Percentiles rank a stretch among this genome's conserved stretches.
Evolutionary conservation across 2,797 vertebrate genomes (phyloP).

Genomic region (Acridotheres tristis): DNA sequence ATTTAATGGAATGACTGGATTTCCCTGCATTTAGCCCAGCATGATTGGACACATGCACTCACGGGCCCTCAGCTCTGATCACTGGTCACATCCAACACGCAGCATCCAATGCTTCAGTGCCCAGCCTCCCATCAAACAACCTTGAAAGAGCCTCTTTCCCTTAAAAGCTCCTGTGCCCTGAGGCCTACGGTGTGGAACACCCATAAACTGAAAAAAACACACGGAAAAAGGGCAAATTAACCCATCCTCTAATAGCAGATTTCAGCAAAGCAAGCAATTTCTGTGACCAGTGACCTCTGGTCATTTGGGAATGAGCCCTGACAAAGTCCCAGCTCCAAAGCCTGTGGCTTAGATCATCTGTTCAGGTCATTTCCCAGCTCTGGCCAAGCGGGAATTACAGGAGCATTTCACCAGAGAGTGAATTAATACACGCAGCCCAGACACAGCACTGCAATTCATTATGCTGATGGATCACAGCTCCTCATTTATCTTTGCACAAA

Average conservation of each 20-base stretch:
- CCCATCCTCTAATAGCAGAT: background rate
- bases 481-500: background rate
- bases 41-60: background rate
- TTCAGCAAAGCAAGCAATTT: slow-evolving; percentile 28
- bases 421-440: background rate
- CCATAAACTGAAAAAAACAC: background rate
- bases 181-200: fast-evolving
- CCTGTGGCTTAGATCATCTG: background rate
- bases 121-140: background rate
- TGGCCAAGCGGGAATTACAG: background rate
- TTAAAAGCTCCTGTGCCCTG: background rate
- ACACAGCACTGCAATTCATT: background rate
- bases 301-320: background rate
- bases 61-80: background rate
- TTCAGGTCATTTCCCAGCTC: slow-evolving; percentile 10
- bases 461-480: background rate
- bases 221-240: background rate
- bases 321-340: background rate
- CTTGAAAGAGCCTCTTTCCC: background rate
- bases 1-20: background rate
- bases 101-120: background rate
- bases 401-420: background rate
- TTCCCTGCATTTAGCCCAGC: background rate
- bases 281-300: background rate
- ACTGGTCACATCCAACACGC: fast-evolving